These are phyloP conservation scores for Iselma pallidipennis DNA, from an alignment of 2,888 invertebrate genomes.

Conservation along the genomic window DNA sequence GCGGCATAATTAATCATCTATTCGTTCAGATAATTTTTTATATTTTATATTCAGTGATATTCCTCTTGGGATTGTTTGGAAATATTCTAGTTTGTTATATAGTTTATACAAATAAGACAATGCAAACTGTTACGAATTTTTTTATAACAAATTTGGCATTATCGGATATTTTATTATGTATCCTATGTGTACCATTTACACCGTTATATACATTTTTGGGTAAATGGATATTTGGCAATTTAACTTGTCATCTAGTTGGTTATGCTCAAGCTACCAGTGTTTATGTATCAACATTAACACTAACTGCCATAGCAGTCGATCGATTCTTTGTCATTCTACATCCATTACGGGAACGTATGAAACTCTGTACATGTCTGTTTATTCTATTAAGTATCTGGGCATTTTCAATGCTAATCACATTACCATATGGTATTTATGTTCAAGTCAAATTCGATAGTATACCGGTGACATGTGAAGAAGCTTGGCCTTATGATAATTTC, in stretches of 20 bases:
- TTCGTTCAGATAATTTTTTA: constrained; percentile 75
- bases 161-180: constrained; percentile 91
- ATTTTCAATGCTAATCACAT: constrained; percentile 81
- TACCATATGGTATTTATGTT: constrained; percentile 90
- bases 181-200: constrained; percentile 94
- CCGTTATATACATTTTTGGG: constrained; percentile 91
- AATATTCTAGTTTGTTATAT: constrained; percentile 93
- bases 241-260: constrained; percentile 90
- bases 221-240: constrained; percentile 90
- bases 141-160: constrained; percentile 97
- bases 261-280: constrained; percentile 95
- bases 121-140: constrained; percentile 98
- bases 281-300: constrained; percentile 95
- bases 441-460: constrained; percentile 56
- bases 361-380: constrained; percentile 78
- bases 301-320: constrained; percentile 97
- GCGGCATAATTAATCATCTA: constrained; percentile 63
- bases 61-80: constrained; percentile 86
- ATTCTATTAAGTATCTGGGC: constrained; percentile 92
- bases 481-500: constrained; percentile 85
- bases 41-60: constrained; percentile 80
- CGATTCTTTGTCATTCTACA: constrained; percentile 97
- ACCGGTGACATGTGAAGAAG: constrained; percentile 72
- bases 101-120: constrained; percentile 87
- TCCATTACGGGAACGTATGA: constrained; percentile 93